Percentiles rank a stretch among this genome's conserved stretches.
Conservation (phyloP, 1,140 invertebrate genomes). For the Halyomorpha halys region DNA sequence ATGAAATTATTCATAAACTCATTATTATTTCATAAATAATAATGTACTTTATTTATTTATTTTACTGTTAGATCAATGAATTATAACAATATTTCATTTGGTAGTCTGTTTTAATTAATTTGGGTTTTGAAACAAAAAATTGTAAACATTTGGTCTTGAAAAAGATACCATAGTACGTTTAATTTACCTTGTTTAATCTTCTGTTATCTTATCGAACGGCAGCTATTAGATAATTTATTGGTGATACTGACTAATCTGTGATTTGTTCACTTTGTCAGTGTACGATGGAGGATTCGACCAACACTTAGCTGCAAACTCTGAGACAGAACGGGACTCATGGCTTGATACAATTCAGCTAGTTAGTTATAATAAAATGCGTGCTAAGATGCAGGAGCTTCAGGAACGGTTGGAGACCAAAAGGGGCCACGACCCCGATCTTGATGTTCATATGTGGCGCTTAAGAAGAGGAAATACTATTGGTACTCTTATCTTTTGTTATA, state of each 20-base stretch:
- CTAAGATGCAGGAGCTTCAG: conserved; percentile 56
- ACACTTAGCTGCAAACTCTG: conserved; percentile 65
- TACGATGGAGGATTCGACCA: conserved; percentile 72
- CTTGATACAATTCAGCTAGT: conserved; percentile 72
- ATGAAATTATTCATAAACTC: no score
- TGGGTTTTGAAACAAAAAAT: no score
- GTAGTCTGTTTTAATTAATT: no score
- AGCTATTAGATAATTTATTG: not conserved
- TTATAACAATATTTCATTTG: no score
- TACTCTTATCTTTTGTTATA: conserved; percentile 31
- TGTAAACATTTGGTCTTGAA: no score
- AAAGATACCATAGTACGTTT: no score
- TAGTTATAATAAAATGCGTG: conserved; percentile 71
- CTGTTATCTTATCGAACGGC: not conserved
- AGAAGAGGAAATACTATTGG: conserved; percentile 53
- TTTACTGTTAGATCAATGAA: no score
- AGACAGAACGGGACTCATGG: conserved; percentile 76
- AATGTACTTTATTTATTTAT: no score
- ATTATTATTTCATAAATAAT: no score
- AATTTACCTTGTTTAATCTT: not conserved
- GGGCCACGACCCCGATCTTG: conserved; percentile 50
- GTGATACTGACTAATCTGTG: not conserved
- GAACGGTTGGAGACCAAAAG: conserved; percentile 38
- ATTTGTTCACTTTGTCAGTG: conserved; percentile 42
- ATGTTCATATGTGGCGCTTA: conserved; percentile 55